Conservation (phyloP, 2,797 vertebrate species). For the Odontamblyopus rebecca region DNA sequence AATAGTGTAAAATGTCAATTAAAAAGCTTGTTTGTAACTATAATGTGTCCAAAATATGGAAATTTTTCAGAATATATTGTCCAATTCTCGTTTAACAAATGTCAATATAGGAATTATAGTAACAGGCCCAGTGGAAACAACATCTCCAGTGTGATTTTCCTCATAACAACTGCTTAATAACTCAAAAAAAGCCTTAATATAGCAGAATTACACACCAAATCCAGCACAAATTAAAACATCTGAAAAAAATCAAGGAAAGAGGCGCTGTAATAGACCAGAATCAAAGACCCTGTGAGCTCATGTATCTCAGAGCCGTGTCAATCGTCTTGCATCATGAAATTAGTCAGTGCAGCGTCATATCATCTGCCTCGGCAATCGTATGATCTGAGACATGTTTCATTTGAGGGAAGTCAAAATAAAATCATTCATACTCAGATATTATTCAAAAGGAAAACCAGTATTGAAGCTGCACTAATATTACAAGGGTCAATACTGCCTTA, state of each 20-base stretch:
- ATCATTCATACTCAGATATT: neutral
- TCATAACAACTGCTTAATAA: neutral
- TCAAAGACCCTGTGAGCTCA: neutral
- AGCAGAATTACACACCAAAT: neutral
- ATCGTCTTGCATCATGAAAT: neutral
- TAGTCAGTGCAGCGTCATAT: neutral
- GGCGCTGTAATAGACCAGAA: neutral
- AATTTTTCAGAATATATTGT: neutral
- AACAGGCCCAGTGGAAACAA: neutral
- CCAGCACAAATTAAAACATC: neutral
- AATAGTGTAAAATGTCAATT: no score
- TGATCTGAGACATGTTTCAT: neutral
- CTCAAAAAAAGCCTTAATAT: neutral
- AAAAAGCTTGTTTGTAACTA: neutral
- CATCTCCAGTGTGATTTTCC: neutral
- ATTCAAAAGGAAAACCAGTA: neutral
- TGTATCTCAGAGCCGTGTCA: neutral
- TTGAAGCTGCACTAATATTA: no score
- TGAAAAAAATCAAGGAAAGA: neutral
- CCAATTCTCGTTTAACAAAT: neutral
- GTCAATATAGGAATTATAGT: neutral
- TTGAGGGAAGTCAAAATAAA: neutral
- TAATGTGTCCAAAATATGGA: neutral
- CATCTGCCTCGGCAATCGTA: neutral
- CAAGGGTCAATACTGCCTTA: no score